phyloP scores from a whole-genome alignment of 2,797 vertebrate species.

The Falco cherrug region DNA sequence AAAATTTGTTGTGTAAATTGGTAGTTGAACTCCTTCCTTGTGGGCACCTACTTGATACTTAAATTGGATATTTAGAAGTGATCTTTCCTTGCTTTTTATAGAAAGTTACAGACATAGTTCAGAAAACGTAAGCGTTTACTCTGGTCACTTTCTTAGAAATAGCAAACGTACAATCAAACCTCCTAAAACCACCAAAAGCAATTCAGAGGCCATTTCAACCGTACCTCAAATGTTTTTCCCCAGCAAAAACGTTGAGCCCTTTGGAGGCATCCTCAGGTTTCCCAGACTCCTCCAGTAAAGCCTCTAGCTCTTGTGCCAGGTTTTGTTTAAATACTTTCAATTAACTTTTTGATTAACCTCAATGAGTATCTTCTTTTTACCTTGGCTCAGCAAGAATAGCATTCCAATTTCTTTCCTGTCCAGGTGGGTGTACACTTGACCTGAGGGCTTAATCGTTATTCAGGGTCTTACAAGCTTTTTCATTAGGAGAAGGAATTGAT shows the following conservation, averaged over 20 bases:
- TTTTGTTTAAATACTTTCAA: conserved; percentile 10
- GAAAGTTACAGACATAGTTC: background rate
- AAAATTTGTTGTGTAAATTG: background rate
- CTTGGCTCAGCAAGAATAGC: conserved; percentile 3
- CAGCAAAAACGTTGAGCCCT: background rate
- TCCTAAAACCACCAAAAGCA: background rate
- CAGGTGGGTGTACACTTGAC: background rate
- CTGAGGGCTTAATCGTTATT: background rate
- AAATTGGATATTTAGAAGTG: background rate
- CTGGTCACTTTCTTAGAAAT: background rate
- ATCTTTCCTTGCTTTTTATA: background rate
- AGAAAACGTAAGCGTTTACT: background rate
- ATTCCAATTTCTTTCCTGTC: conserved; percentile 19
- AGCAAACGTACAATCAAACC: background rate
- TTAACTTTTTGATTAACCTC: conserved; percentile 25
- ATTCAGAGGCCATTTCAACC: background rate
- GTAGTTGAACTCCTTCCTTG: background rate
- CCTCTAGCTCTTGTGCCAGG: background rate
- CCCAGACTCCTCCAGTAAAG: background rate
- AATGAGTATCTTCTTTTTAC: conserved; percentile 25
- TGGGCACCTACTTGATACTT: background rate
- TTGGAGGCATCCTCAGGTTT: background rate
- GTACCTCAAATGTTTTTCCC: background rate
- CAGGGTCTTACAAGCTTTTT: background rate
- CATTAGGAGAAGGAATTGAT: background rate